Evolutionary conservation across 2,888 invertebrate species (phyloP).

Genomic region (Drosophila villosipedis): DNA sequence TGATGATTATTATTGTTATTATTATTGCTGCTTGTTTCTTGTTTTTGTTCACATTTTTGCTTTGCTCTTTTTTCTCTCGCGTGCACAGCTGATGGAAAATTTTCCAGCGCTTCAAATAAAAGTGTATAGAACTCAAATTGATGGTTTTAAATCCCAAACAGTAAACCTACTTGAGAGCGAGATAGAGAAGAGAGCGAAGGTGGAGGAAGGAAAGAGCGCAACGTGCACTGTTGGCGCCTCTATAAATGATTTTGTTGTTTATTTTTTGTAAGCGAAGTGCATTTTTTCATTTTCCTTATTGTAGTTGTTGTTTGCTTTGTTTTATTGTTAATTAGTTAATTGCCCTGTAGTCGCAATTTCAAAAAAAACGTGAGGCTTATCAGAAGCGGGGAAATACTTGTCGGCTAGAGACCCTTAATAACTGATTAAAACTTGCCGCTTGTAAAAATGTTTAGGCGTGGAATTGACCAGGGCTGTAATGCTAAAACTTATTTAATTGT

Average conservation of each 20-base stretch:
- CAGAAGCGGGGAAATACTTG: slow-evolving; percentile 10
- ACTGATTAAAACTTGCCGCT: slow-evolving; percentile 10
- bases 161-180: neutral
- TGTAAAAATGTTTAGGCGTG: slow-evolving; percentile 12
- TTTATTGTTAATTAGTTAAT: slow-evolving; percentile 44
- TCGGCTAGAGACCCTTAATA: slow-evolving; percentile 21
- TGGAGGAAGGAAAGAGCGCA: neutral
- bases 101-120: slow-evolving; percentile 66
- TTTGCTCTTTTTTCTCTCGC: slow-evolving; percentile 41
- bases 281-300: neutral
- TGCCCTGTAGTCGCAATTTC: slow-evolving; percentile 16
- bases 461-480: neutral
- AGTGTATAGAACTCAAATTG: slow-evolving; percentile 72
- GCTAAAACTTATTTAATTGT: slow-evolving; percentile 26
- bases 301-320: slow-evolving; percentile 15
- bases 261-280: slow-evolving; percentile 33
- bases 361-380: slow-evolving; percentile 26
- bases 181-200: neutral
- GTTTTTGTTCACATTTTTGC: slow-evolving; percentile 35
- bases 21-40: slow-evolving; percentile 20
- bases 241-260: slow-evolving; percentile 48
- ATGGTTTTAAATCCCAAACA: slow-evolving; percentile 57
- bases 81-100: slow-evolving; percentile 76
- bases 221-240: slow-evolving; percentile 61
- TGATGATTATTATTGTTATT: slow-evolving; percentile 38